phyloP scores from a whole-genome alignment of 1,140 invertebrate species.

The Bombus difficillimus region DNA sequence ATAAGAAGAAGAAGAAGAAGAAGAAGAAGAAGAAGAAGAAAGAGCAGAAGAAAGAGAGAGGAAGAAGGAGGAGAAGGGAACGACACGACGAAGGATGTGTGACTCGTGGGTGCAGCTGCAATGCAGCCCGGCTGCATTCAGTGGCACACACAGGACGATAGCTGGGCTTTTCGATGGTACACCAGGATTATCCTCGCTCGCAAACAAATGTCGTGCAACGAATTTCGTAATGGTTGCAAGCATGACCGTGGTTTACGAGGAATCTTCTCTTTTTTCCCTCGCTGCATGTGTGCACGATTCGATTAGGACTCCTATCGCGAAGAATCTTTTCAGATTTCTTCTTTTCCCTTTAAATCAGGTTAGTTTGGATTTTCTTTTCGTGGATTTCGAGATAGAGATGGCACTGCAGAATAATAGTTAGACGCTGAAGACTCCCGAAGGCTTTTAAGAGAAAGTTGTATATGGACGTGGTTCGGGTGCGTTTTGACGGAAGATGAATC shows the following conservation, averaged over 20 bases:
- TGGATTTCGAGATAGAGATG: too few species aligned
- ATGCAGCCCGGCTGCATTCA: conserved; percentile 53
- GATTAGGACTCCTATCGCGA: not conserved
- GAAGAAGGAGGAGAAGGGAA: conserved; percentile 64
- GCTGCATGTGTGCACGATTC: not conserved
- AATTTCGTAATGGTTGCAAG: conserved; percentile 44
- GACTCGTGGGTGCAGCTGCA: conserved; percentile 74
- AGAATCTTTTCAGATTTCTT: not conserved
- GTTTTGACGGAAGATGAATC: conserved; percentile 3
- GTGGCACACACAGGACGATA: conserved; percentile 56
- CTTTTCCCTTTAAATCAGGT: not conserved
- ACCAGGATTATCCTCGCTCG: conserved; percentile 38
- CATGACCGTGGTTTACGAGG: not conserved
- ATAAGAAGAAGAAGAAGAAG: not conserved
- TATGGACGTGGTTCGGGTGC: too few species aligned
- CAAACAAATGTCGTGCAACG: not conserved
- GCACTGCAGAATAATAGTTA: too few species aligned
- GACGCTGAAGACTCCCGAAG: not conserved
- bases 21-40: not conserved
- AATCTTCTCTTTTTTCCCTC: not conserved
- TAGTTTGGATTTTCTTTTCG: not conserved
- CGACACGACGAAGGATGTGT: conserved; percentile 71
- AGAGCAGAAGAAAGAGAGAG: not conserved
- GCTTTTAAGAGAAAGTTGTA: conserved; percentile 16
- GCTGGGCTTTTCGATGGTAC: conserved; percentile 44